Evolutionary conservation across 2,113 vertebrate species (phyloP).

Genomic region (Calidris pugnax): DNA sequence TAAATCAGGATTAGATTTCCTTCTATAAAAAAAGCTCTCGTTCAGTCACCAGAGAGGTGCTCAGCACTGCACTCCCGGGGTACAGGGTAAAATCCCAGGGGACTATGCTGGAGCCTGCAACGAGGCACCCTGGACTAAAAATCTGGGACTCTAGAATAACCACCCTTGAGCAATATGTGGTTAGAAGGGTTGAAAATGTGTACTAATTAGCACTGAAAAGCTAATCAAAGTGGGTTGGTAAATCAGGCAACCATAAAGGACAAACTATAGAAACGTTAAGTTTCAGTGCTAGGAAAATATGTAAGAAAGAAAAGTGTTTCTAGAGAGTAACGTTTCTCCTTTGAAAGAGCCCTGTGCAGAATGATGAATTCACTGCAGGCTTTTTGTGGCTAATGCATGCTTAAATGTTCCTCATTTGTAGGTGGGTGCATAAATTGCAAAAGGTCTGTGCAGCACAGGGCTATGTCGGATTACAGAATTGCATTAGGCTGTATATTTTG

Average conservation of each 20-base stretch:
- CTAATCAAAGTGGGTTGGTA: conserved; percentile 1
- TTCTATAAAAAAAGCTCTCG: neutral
- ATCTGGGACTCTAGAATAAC: neutral
- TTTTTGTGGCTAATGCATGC: neutral
- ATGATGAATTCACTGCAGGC: neutral
- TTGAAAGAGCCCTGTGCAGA: neutral
- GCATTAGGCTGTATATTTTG: neutral
- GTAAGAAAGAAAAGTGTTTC: neutral
- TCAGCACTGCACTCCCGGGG: neutral
- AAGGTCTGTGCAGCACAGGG: neutral
- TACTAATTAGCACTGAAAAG: conserved; percentile 29
- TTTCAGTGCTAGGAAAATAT: neutral
- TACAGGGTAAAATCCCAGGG: neutral
- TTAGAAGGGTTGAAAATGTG: conserved; percentile 14
- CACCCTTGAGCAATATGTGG: conserved; percentile 16
- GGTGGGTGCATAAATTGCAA: neutral
- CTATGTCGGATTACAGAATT: accelerated
- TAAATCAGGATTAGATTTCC: conserved; percentile 12
- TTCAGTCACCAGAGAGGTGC: neutral
- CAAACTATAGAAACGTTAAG: neutral
- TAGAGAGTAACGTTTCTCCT: neutral
- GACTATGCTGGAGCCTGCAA: neutral
- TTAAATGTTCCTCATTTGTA: neutral
- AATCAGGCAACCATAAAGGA: conserved; percentile 49
- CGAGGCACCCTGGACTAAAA: neutral